Percentiles rank a stretch among this genome's conserved stretches.
Conservation (phyloP, 2,113 vertebrate genomes). For the Callipepla californica region DNA sequence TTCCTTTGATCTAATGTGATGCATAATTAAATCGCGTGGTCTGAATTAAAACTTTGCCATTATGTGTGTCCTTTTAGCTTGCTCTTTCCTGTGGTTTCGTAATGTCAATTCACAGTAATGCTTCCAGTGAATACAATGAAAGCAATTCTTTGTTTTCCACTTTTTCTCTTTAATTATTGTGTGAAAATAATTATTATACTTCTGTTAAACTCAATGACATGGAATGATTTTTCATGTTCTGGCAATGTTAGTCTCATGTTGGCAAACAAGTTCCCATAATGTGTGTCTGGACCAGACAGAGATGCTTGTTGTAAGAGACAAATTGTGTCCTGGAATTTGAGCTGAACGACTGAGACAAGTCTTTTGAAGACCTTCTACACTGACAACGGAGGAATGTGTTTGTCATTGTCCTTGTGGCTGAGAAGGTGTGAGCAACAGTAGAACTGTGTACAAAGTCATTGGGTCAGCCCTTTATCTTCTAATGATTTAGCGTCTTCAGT, state of each 20-base stretch:
- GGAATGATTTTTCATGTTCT: neutral
- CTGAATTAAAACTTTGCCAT: slow-evolving; percentile 10
- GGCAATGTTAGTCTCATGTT: neutral
- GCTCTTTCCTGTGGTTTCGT: slow-evolving; percentile 9
- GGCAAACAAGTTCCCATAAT: neutral
- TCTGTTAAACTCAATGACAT: neutral
- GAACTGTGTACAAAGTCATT: neutral
- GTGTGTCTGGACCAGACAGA: neutral
- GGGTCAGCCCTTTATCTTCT: slow-evolving; percentile 27
- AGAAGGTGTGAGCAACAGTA: slow-evolving; percentile 9
- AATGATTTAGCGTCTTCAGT: neutral
- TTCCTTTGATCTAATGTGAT: slow-evolving; percentile 45
- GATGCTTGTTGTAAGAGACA: neutral
- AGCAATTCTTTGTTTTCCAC: slow-evolving; percentile 12
- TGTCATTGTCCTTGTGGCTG: neutral
- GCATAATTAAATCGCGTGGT: slow-evolving; percentile 23
- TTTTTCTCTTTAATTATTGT: neutral
- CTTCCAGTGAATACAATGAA: slow-evolving; percentile 18
- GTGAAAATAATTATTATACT: neutral
- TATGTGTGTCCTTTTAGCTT: neutral
- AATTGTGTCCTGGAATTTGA: neutral
- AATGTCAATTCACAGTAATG: neutral
- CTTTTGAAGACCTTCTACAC: neutral
- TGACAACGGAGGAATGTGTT: neutral
- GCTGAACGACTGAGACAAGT: neutral